Evolutionary conservation across 2,113 vertebrate genomes (phyloP).

Genomic region (Motacilla alba): DNA sequence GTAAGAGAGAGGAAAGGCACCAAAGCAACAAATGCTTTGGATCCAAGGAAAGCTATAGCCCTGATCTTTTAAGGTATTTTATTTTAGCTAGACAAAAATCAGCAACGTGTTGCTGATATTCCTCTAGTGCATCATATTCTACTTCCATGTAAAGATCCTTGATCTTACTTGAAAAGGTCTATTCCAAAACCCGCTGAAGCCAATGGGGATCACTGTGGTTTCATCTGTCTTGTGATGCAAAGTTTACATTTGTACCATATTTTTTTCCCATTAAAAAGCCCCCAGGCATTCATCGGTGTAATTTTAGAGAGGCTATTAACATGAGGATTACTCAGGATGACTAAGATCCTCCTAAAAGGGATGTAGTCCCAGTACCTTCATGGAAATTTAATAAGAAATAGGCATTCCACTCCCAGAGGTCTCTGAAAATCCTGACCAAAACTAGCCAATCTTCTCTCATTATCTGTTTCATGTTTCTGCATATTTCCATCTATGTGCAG

Average conservation of each 20-base stretch:
- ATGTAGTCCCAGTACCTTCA: neutral
- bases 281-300: neutral
- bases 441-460: neutral
- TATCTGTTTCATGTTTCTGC: neutral
- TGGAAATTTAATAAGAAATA: neutral
- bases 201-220: neutral
- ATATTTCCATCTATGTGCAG: neutral
- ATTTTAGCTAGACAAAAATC: neutral
- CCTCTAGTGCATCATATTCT: neutral
- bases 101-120: neutral
- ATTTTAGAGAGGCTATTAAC: neutral
- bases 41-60: neutral
- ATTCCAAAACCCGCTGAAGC: neutral
- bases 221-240: neutral
- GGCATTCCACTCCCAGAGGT: neutral
- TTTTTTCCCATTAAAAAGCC: rapidly evolving
- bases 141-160: neutral
- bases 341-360: neutral
- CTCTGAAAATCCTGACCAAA: neutral
- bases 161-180: neutral
- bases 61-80: neutral
- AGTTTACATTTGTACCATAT: neutral
- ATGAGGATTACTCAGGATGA: neutral
- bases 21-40: neutral
- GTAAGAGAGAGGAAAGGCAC: neutral